Conservation (phyloP, 2,113 vertebrate genomes). For the Melierax canorus region DNA sequence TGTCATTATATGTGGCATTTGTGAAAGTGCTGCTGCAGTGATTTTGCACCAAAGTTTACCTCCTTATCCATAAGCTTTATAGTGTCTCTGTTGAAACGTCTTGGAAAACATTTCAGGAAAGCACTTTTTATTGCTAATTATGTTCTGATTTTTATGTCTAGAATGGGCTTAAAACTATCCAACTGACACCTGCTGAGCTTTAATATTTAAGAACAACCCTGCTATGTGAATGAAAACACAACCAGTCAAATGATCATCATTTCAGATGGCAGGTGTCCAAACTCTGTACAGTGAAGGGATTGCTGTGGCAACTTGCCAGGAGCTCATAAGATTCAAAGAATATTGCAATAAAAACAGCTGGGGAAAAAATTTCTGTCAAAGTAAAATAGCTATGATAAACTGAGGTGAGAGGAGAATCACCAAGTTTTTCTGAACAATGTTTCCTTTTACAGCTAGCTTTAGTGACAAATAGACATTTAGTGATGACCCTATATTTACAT, state of each 20-base stretch:
- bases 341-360: not conserved
- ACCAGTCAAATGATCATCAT: not conserved
- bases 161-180: not conserved
- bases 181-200: not conserved
- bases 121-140: not conserved
- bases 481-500: not conserved
- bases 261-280: not conserved
- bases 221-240: not conserved
- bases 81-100: not conserved
- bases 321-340: not conserved
- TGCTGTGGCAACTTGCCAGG: not conserved
- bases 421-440: not conserved
- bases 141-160: not conserved
- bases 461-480: not conserved
- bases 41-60: not conserved
- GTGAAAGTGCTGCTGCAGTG: not conserved
- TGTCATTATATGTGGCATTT: not conserved
- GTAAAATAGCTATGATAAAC: not conserved
- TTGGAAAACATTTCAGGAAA: not conserved
- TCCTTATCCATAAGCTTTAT: not conserved
- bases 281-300: not conserved
- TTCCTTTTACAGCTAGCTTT: not conserved
- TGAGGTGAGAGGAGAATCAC: not conserved
- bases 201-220: not conserved
- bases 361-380: not conserved